Conservation (phyloP, 2,888 invertebrate genomes). For the Macrophya alboannulata region DNA sequence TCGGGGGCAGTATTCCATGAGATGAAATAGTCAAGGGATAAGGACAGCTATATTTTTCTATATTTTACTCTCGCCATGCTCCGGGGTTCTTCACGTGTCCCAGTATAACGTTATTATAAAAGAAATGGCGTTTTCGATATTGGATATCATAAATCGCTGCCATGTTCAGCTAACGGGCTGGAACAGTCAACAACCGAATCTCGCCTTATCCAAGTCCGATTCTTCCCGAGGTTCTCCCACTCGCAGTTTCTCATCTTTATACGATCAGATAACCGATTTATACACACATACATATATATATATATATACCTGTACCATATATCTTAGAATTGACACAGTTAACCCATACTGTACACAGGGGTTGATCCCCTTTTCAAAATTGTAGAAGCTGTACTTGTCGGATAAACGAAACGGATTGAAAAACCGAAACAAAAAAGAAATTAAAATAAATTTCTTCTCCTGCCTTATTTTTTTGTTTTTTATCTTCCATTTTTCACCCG, state of each 20-base stretch:
- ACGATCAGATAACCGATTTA: constrained; percentile 41
- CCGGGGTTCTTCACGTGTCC: constrained; percentile 47
- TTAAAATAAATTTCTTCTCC: not conserved
- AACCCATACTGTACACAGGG: not conserved
- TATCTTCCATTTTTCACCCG: too few relatives aligned
- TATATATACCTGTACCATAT: not conserved
- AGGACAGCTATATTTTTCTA: not conserved
- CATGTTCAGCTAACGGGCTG: constrained; percentile 58
- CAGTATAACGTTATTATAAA: constrained; percentile 56
- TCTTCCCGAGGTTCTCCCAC: not conserved
- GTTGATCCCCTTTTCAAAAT: not conserved
- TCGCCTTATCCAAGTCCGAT: constrained; percentile 53
- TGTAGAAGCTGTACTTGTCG: not conserved
- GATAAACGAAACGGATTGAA: not conserved
- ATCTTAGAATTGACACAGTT: not conserved
- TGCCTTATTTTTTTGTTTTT: too few relatives aligned
- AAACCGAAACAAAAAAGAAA: not conserved
- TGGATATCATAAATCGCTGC: constrained; percentile 57
- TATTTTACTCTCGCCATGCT: constrained; percentile 5
- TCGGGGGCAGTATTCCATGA: not conserved
- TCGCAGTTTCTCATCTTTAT: constrained; percentile 54
- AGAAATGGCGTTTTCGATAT: constrained; percentile 56
- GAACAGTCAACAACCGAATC: constrained; percentile 57
- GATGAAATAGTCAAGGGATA: not conserved
- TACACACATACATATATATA: not conserved